phyloP scores from a whole-genome alignment of 2,797 vertebrate genomes.

The Notolepis coatsorum region DNA sequence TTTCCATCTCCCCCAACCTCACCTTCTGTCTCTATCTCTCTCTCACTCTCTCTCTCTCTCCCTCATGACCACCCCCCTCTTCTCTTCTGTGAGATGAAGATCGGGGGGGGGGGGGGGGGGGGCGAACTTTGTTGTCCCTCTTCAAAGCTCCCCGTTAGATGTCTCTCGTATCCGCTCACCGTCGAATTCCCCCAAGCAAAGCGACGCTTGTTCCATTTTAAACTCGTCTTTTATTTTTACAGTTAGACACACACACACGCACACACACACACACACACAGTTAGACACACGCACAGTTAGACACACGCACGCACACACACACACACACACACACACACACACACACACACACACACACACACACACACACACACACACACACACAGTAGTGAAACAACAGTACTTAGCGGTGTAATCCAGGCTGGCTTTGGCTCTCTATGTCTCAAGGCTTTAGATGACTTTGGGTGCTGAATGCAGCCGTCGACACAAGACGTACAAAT shows the following conservation, averaged over 20 bases:
- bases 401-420: constrained; percentile 7
- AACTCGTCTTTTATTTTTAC: constrained; percentile 24
- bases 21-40: constrained; percentile 16
- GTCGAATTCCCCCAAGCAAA: constrained; percentile 45
- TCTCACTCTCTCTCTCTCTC: constrained; percentile 28
- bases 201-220: constrained; percentile 52
- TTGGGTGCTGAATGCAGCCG: not conserved
- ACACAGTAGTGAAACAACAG: constrained; percentile 2
- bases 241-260: constrained; percentile 12
- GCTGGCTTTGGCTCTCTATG: not conserved
- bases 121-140: constrained; percentile 53
- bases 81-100: constrained; percentile 51
- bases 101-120: constrained; percentile 13
- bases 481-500: not conserved
- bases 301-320: not conserved
- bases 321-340: not conserved
- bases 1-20: constrained; percentile 43
- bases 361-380: not conserved
- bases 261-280: not conserved
- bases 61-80: constrained; percentile 25
- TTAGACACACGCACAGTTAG: constrained; percentile 2
- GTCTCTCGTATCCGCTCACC: constrained; percentile 37
- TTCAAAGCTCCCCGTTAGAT: constrained; percentile 59
- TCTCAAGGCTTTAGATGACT: not conserved
- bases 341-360: not conserved